Base-by-base conservation (phyloP, 2,888 invertebrate genomes). In the Automeris io region DNA sequence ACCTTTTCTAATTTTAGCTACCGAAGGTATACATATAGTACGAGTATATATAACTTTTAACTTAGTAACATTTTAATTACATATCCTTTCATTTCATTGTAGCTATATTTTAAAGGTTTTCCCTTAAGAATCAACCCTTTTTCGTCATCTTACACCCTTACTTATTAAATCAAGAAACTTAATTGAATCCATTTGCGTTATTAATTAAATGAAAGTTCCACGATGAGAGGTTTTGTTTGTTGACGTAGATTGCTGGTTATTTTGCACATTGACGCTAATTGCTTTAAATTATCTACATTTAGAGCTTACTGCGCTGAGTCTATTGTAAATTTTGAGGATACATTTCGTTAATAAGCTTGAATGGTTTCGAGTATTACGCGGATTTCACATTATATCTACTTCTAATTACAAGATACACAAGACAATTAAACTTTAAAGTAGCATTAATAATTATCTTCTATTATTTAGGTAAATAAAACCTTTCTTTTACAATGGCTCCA, bases 181-280 rank as follows among this genome's bases (percentile, higher is more conserved):
- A 33, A 38, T 33, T 16, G 25, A 9, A 38, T 25, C 19, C 25
- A 33, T 38, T 38, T 19, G 38, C 33, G 25, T 38, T 33, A 38
- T 38, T 38, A 33, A 33, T 33, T 33, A 9, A n/a, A 31, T 23
- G 22, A 13, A 21, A 31, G 9, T 37, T 31, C 9, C 19, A 23
- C 22, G 16, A 18, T 38, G 33, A 8, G 2, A 5, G 33, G 33
- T 24, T 33, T 25, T 25, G 32, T 37, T 33, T 9, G 32, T 18
- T 2, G 18, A 12, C 9, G 22, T 32, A 18, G 23, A 37, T 32
- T 24, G 32, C 18, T 18, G 18, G 19, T 23, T 31, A 32, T 32
- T 32, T 23, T 2, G 11, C 11, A 32, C 21, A 34, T 13, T 13
- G 1, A 26, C 18, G 11, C 19, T 26, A 35, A 35, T 35, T 35